phyloP scores from a whole-genome alignment of 1,140 invertebrate species.

The Caerostris darwini region DNA sequence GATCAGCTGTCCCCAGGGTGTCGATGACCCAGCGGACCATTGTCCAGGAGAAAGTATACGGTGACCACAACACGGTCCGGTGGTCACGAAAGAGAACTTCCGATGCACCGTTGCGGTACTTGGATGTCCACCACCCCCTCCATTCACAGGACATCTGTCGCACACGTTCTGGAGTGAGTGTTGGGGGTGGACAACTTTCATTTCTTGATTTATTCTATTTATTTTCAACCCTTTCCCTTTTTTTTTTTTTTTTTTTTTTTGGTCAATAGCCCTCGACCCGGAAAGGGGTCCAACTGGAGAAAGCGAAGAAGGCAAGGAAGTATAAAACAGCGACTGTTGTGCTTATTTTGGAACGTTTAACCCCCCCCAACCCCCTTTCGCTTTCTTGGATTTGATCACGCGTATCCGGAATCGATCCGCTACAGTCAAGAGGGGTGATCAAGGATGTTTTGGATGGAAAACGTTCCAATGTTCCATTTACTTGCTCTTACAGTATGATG shows the following conservation, averaged over 20 bases:
- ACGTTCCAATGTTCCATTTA: not conserved
- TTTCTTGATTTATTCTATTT: not conserved
- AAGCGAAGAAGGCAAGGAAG: not conserved
- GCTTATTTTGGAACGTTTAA: constrained; percentile 21
- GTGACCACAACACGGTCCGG: constrained; percentile 15
- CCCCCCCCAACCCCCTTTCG: constrained; percentile 17
- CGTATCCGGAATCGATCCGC: not conserved
- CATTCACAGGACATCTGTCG: constrained; percentile 61
- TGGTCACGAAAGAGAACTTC: constrained; percentile 27
- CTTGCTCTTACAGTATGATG: not conserved
- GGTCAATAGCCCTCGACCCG: not conserved
- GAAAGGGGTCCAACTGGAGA: not conserved
- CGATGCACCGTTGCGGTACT: constrained; percentile 59
- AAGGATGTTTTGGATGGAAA: not conserved
- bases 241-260: not conserved
- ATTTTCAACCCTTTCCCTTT: constrained; percentile 33
- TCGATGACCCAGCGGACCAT: constrained; percentile 45
- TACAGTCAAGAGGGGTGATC: not conserved
- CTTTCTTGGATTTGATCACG: not conserved
- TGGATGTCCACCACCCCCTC: constrained; percentile 25
- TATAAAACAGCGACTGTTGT: constrained; percentile 22
- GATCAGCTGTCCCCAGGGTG: constrained; percentile 45
- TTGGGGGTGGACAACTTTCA: not conserved
- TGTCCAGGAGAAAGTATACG: constrained; percentile 19
- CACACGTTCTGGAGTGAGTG: not conserved